Conservation (phyloP, 2,797 vertebrate species). For the Simalia tracyae region DNA sequence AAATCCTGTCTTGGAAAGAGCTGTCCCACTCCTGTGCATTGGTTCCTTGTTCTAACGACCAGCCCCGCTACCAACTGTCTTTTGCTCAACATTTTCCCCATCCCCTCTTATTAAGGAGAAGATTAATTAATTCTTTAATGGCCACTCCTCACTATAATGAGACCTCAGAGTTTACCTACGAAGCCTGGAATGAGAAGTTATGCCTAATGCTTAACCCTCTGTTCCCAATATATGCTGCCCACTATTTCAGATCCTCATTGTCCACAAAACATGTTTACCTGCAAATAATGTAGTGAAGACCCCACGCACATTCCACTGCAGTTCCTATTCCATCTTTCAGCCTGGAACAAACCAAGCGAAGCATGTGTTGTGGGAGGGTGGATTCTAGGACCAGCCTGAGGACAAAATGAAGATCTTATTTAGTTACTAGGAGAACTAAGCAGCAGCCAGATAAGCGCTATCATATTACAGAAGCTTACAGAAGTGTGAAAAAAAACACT, state of each 20-base stretch:
- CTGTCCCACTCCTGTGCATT: no score
- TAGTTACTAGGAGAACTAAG: neutral
- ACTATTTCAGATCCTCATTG: neutral
- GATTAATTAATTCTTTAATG: neutral
- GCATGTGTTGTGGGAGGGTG: constrained; percentile 78
- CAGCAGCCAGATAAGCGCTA: neutral
- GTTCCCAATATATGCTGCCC: neutral
- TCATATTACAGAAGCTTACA: neutral
- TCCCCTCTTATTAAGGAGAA: neutral
- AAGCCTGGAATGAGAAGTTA: neutral
- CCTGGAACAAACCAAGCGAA: constrained; percentile 78
- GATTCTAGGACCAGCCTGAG: constrained; percentile 82
- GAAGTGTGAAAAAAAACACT: neutral
- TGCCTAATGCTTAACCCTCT: neutral
- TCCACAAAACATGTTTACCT: constrained; percentile 72
- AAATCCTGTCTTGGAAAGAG: neutral
- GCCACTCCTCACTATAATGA: neutral
- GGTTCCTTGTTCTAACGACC: neutral
- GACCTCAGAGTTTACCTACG: no score
- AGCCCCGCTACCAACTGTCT: neutral
- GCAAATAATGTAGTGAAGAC: constrained; percentile 90
- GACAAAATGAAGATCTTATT: neutral
- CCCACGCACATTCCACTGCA: constrained; percentile 91
- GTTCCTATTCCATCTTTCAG: constrained; percentile 79
- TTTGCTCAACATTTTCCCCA: neutral